Evolutionary conservation across 2,113 vertebrate species (phyloP).

Genomic region (Jacana jacana): DNA sequence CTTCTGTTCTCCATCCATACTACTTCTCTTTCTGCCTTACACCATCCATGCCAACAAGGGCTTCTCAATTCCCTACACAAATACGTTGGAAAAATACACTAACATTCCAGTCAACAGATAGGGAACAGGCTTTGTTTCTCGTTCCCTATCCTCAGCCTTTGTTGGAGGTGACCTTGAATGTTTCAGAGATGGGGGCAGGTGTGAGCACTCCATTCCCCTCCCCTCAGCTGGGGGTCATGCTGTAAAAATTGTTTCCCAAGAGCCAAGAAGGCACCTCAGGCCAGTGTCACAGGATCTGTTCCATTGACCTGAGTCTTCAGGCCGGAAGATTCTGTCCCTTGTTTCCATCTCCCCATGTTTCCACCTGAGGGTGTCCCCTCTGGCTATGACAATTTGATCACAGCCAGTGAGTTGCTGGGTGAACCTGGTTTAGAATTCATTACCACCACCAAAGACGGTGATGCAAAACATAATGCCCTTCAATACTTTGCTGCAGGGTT

Average conservation of each 20-base stretch:
- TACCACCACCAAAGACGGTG: neutral
- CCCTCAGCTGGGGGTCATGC: neutral
- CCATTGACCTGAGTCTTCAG: neutral
- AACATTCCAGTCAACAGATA: neutral
- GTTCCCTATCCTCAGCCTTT: neutral
- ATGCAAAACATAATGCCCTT: neutral
- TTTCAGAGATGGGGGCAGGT: neutral
- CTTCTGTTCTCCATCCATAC: neutral
- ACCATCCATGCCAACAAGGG: neutral
- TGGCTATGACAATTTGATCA: neutral
- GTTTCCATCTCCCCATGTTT: neutral
- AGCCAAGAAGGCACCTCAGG: neutral
- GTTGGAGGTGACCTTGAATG: neutral
- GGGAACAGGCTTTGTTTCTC: neutral
- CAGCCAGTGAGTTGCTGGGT: neutral
- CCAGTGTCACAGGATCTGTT: neutral
- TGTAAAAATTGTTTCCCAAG: neutral
- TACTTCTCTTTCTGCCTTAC: neutral
- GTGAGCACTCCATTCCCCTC: neutral
- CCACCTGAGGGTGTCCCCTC: neutral
- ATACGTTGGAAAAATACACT: neutral
- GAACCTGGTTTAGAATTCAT: neutral
- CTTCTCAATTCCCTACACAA: neutral
- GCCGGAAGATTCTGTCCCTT: neutral
- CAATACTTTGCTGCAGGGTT: slow-evolving; percentile 71